Percentiles rank a stretch among this genome's conserved stretches.
Evolutionary conservation across 2,113 vertebrate species (phyloP).

Genomic region (Carassius gibelio): DNA sequence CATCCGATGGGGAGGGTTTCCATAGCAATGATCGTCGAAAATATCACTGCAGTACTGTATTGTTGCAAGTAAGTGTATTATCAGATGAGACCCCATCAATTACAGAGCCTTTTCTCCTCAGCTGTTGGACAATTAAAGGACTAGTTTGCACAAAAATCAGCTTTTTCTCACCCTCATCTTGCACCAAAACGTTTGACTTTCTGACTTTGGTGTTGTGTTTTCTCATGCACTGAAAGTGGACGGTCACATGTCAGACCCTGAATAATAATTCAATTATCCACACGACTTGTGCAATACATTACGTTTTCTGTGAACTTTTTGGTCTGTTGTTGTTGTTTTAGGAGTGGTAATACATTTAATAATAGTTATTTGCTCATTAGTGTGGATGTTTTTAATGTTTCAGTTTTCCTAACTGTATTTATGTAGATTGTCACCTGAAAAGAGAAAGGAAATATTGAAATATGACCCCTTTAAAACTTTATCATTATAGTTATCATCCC

Average conservation of each 20-base stretch:
- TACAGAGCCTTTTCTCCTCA: neutral
- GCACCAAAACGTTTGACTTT: neutral
- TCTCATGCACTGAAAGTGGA: neutral
- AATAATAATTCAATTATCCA: neutral
- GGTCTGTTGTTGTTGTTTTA: too few relatives aligned
- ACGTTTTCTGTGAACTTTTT: too few relatives aligned
- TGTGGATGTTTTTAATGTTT: too few relatives aligned
- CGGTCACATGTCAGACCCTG: neutral
- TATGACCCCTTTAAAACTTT: too few relatives aligned
- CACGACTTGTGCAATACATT: too few relatives aligned
- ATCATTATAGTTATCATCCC: too few relatives aligned
- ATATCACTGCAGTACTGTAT: conserved; percentile 12
- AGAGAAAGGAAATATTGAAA: too few relatives aligned
- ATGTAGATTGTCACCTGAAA: too few relatives aligned
- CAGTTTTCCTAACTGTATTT: too few relatives aligned
- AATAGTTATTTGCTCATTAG: too few relatives aligned
- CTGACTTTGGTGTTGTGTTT: neutral
- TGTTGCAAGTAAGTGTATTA: neutral
- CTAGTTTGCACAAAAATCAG: neutral
- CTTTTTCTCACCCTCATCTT: neutral
- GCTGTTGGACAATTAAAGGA: neutral
- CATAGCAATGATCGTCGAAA: conserved; percentile 18
- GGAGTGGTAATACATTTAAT: too few relatives aligned
- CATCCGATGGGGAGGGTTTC: conserved; percentile 1
- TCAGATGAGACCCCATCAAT: conserved; percentile 2